Percentiles rank a stretch among this genome's conserved stretches.
These are phyloP conservation scores for Acropora yongei DNA, from an alignment of 64 coral and sea anemone species.

Conservation along the genomic window DNA sequence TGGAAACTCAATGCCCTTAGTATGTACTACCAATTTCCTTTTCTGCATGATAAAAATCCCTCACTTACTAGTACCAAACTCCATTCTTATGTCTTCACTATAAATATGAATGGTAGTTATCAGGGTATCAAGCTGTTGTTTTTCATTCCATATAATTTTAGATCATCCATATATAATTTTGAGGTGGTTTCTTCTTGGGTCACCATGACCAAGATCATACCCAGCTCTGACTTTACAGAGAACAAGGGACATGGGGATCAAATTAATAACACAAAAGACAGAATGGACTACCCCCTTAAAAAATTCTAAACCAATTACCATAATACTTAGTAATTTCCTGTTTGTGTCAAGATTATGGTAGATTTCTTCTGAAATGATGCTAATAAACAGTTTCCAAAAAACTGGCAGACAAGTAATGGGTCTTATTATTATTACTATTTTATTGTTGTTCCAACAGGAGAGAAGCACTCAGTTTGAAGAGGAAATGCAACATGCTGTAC, in stretches of 20 bases:
- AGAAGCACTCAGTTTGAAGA: slow-evolving; percentile 57
- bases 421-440: not conserved
- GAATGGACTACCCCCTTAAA: not conserved
- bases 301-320: not conserved
- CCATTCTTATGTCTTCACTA: no score
- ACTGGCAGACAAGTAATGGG: no score
- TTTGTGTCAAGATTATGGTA: no score
- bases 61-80: no score
- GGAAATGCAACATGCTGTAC: slow-evolving; percentile 46
- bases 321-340: no score
- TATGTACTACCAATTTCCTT: no score
- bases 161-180: not conserved
- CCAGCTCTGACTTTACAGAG: not conserved
- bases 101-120: no score
- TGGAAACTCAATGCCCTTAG: no score
- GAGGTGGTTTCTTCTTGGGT: not conserved
- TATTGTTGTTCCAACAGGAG: slow-evolving; percentile 26
- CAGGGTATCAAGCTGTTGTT: no score
- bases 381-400: no score
- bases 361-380: no score
- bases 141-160: not conserved
- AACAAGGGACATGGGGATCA: not conserved
- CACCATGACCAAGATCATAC: not conserved
- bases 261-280: not conserved
- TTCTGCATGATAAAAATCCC: no score